These are phyloP conservation scores for Lacerta viridis DNA, from an alignment of 2,797 vertebrate species.

Conservation along the genomic window DNA sequence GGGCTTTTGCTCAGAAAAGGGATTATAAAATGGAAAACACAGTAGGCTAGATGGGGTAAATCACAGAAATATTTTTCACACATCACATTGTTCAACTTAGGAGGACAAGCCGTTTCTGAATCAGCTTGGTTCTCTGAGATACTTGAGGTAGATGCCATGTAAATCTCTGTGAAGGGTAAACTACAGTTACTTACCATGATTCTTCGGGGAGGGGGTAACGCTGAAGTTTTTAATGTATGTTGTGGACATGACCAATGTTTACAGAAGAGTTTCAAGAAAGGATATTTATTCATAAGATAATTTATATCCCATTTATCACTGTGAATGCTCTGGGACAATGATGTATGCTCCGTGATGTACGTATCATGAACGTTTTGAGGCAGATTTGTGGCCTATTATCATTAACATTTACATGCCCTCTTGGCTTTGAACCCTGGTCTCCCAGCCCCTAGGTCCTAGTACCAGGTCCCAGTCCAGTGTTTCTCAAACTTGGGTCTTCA, in stretches of 20 bases:
- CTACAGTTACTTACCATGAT: no score
- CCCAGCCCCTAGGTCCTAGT: no score
- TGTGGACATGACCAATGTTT: background rate
- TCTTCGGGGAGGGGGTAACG: no score
- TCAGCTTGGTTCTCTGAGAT: background rate
- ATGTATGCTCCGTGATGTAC: no score
- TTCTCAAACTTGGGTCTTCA: no score
- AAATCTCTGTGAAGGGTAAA: background rate
- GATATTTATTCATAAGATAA: background rate
- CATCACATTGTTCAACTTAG: background rate
- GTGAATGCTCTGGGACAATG: background rate
- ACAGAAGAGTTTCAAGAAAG: background rate
- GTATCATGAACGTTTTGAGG: background rate
- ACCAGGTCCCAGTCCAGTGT: no score
- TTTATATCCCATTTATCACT: background rate
- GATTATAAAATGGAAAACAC: background rate
- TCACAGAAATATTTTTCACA: background rate
- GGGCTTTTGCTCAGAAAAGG: background rate
- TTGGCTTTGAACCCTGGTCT: no score
- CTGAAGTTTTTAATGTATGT: no score
- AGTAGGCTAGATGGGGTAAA: background rate
- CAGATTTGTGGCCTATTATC: background rate
- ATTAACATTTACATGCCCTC: no score
- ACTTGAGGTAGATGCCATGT: background rate
- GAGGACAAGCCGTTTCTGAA: background rate